phyloP scores from a whole-genome alignment of 2,113 vertebrate species.

The Dromiciops gliroides region DNA sequence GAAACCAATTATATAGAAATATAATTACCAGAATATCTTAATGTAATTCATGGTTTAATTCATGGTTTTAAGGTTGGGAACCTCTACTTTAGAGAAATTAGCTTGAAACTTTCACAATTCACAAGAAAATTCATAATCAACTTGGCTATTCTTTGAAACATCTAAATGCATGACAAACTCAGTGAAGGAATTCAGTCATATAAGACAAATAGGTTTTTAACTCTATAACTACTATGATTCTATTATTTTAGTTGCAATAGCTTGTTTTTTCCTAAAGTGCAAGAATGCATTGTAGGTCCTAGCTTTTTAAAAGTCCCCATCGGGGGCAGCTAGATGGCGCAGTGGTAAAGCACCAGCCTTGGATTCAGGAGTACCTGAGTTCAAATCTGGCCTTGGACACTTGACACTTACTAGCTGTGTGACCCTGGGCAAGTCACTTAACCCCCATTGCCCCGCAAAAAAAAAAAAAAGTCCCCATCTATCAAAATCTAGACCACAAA shows the following conservation, averaged over 20 bases:
- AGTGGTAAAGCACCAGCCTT: too few species aligned
- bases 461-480: neutral
- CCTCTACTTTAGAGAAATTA: neutral
- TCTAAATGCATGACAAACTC: neutral
- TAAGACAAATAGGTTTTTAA: neutral
- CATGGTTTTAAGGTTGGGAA: neutral
- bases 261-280: neutral
- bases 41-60: too few species aligned
- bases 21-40: neutral
- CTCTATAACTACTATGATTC: neutral
- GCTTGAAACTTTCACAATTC: neutral
- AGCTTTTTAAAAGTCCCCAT: too few species aligned
- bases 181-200: neutral
- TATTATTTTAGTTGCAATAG: neutral
- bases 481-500: neutral
- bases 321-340: too few species aligned
- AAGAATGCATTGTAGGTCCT: too few species aligned
- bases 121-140: neutral
- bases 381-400: too few species aligned
- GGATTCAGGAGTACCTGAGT: too few species aligned
- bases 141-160: neutral
- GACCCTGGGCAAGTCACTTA: too few species aligned
- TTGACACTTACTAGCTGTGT: too few species aligned
- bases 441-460: too few species aligned
- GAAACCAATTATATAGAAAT: too few species aligned